phyloP scores from a whole-genome alignment of 2,797 vertebrate species.

The Gallinago nigripennis region DNA sequence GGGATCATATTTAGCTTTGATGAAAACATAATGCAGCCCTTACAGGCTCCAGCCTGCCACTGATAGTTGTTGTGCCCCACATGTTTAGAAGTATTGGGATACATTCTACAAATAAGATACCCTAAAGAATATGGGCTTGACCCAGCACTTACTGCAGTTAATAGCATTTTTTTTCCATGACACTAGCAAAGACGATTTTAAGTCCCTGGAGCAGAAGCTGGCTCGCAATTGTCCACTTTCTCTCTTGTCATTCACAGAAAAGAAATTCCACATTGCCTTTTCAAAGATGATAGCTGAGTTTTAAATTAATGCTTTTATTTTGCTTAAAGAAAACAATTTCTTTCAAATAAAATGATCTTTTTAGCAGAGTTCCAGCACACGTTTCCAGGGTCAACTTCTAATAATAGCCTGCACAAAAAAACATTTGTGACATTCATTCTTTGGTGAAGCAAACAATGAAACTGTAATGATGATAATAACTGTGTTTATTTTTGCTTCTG shows the following conservation, averaged over 20 bases:
- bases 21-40: neutral
- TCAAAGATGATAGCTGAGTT: neutral
- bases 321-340: neutral
- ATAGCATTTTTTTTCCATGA: neutral
- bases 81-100: neutral
- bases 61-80: neutral
- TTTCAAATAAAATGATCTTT: neutral
- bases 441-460: conserved; percentile 18
- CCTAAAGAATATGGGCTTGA: neutral
- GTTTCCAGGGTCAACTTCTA: conserved; percentile 18
- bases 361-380: neutral
- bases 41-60: neutral
- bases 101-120: neutral
- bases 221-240: neutral
- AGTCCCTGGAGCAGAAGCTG: neutral
- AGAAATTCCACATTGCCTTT: neutral
- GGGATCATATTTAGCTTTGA: neutral
- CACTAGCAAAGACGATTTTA: neutral
- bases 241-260: neutral
- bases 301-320: conserved; percentile 25
- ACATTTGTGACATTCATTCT: conserved; percentile 3
- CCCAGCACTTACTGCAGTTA: neutral
- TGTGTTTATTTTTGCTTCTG: conserved; percentile 50
- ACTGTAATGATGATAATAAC: conserved; percentile 5
- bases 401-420: neutral